Percentiles rank a stretch among this genome's conserved stretches.
phyloP scores from a whole-genome alignment of 2,888 invertebrate genomes.

The Apodemia hepburni region DNA sequence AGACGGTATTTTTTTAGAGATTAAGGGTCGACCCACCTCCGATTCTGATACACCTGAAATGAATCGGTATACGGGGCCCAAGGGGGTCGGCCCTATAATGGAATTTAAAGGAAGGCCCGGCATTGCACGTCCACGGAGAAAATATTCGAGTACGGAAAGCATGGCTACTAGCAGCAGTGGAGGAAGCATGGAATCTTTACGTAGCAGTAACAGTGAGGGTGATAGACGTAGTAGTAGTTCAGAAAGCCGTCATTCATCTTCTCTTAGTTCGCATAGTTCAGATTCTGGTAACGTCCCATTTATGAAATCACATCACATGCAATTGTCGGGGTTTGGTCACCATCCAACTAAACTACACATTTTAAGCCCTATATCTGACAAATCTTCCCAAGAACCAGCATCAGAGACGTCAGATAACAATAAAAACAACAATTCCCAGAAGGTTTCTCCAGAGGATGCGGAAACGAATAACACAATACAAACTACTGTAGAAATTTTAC shows the following conservation, averaged over 20 bases:
- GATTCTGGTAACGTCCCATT: slow-evolving; percentile 85
- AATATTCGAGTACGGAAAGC: slow-evolving; percentile 90
- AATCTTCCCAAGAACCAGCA: slow-evolving; percentile 92
- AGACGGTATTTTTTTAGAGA: slow-evolving; percentile 86
- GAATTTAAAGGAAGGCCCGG: slow-evolving; percentile 82
- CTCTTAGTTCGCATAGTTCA: slow-evolving; percentile 92
- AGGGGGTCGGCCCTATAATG: slow-evolving; percentile 80
- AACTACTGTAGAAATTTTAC: slow-evolving; percentile 70
- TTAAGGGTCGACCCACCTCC: slow-evolving; percentile 84
- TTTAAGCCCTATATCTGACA: slow-evolving; percentile 93
- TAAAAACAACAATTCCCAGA: slow-evolving; percentile 88
- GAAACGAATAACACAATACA: slow-evolving; percentile 65
- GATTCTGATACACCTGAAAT: slow-evolving; percentile 77
- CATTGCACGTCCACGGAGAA: slow-evolving; percentile 75
- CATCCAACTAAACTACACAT: slow-evolving; percentile 90
- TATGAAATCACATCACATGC: slow-evolving; percentile 81
- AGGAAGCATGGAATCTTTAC: slow-evolving; percentile 92
- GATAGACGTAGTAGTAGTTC: slow-evolving; percentile 92
- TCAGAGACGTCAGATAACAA: slow-evolving; percentile 92
- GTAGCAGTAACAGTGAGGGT: slow-evolving; percentile 93
- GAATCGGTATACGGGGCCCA: slow-evolving; percentile 78
- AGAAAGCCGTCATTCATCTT: slow-evolving; percentile 90
- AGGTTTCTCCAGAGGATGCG: slow-evolving; percentile 86
- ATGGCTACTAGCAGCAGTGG: slow-evolving; percentile 94
- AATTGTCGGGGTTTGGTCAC: slow-evolving; percentile 84